A percentile compares a stretch with the other conserved stretches of the same genome.
phyloP scores from a whole-genome alignment of 2,113 vertebrate species.

The Mesoclemmys tuberculata region DNA sequence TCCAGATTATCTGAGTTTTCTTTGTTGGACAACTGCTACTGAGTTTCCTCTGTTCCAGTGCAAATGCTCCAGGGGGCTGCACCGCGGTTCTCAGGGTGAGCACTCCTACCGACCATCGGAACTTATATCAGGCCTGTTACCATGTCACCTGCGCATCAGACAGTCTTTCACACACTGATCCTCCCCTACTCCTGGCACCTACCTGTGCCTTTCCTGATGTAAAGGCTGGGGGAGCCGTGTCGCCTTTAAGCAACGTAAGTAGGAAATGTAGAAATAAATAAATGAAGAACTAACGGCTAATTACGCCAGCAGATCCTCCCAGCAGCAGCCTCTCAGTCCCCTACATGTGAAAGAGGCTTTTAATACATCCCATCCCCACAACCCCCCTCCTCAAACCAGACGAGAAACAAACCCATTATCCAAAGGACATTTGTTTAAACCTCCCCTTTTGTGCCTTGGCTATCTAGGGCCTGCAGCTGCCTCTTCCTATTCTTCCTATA shows the following conservation, averaged over 20 bases:
- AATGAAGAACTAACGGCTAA: neutral
- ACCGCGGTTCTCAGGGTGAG: neutral
- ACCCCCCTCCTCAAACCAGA: slow-evolving; percentile 15
- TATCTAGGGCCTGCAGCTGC: slow-evolving; percentile 77
- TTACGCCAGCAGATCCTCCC: slow-evolving; percentile 15
- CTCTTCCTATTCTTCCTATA: slow-evolving; percentile 72
- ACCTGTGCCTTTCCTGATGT: neutral
- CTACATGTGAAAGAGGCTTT: neutral
- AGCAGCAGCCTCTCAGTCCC: neutral
- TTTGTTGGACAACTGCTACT: neutral
- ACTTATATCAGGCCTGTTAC: neutral
- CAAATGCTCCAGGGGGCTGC: neutral
- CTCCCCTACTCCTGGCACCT: neutral
- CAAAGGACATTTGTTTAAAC: slow-evolving; percentile 67
- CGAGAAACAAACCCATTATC: slow-evolving; percentile 68
- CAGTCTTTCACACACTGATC: neutral
- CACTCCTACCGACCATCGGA: neutral
- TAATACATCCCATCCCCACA: slow-evolving; percentile 3
- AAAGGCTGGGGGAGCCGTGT: neutral
- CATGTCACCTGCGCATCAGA: neutral
- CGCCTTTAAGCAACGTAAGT: neutral
- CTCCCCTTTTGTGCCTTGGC: slow-evolving; percentile 67
- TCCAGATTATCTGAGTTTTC: neutral
- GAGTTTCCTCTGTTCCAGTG: neutral
- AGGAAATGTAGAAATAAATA: neutral